phyloP scores from a whole-genome alignment of 2,113 vertebrate species.

The Raphicerus campestris region DNA sequence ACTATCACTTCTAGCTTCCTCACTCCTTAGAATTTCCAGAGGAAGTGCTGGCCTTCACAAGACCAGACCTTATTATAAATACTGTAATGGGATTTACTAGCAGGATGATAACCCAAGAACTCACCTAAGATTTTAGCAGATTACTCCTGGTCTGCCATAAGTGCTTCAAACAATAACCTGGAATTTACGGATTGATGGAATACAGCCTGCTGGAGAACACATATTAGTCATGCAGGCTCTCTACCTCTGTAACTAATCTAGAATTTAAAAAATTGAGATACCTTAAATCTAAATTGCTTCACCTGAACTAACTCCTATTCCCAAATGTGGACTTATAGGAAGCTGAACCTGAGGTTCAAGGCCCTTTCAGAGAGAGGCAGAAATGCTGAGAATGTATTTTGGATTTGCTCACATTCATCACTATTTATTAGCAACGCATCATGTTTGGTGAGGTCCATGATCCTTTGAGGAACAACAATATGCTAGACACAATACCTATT shows the following conservation, averaged over 20 bases:
- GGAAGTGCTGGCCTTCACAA: not conserved
- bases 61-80: not conserved
- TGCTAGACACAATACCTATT: not conserved
- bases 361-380: fast-evolving
- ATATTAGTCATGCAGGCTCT: not conserved
- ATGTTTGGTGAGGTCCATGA: not conserved
- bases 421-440: not conserved
- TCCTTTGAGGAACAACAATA: not conserved
- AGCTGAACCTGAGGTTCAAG: not conserved
- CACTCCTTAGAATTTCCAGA: not conserved
- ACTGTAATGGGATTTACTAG: not conserved
- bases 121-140: not conserved
- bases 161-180: not conserved
- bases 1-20: not conserved
- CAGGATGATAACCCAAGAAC: not conserved
- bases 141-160: not conserved
- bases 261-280: not conserved
- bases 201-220: not conserved
- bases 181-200: not conserved
- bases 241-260: not conserved
- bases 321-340: not conserved
- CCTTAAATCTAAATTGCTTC: not conserved
- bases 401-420: not conserved
- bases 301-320: not conserved
- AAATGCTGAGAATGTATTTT: not conserved